These are phyloP conservation scores for Strigamia maritima DNA, from an alignment of 2,888 invertebrate species.

Conservation along the genomic window DNA sequence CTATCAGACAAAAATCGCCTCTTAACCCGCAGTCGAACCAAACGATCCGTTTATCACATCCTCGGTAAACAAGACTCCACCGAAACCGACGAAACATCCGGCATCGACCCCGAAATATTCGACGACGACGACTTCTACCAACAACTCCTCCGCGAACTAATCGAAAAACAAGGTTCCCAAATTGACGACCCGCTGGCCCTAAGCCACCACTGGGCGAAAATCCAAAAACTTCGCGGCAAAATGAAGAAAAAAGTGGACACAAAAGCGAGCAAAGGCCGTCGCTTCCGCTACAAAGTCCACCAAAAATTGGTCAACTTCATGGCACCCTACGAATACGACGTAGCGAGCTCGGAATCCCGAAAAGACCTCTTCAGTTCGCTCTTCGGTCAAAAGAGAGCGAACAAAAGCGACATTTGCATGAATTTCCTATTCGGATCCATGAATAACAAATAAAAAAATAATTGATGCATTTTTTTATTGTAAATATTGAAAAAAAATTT, in stretches of 20 bases:
- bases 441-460: no score
- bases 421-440: no score
- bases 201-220: constrained; percentile 81
- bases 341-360: not conserved
- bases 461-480: no score
- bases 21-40: not conserved
- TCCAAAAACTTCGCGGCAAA: constrained; percentile 86
- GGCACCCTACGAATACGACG: not conserved
- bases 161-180: constrained; percentile 82
- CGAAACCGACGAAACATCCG: constrained; percentile 45
- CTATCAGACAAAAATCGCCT: constrained; percentile 52
- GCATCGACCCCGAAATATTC: constrained; percentile 78
- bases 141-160: constrained; percentile 82
- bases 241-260: constrained; percentile 92
- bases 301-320: not conserved
- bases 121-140: constrained; percentile 98
- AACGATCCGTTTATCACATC: constrained; percentile 67
- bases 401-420: not conserved
- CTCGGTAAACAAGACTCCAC: constrained; percentile 59
- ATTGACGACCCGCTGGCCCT: constrained; percentile 79
- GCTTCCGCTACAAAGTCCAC: constrained; percentile 58
- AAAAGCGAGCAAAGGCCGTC: constrained; percentile 89
- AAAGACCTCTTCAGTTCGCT: not conserved
- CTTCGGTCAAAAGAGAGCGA: not conserved
- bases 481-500: not conserved